Evolutionary conservation across 1,140 invertebrate genomes (phyloP), one percentile per base, ranked within the genome.

Genomic region (Dysdera silvatica): DNA sequence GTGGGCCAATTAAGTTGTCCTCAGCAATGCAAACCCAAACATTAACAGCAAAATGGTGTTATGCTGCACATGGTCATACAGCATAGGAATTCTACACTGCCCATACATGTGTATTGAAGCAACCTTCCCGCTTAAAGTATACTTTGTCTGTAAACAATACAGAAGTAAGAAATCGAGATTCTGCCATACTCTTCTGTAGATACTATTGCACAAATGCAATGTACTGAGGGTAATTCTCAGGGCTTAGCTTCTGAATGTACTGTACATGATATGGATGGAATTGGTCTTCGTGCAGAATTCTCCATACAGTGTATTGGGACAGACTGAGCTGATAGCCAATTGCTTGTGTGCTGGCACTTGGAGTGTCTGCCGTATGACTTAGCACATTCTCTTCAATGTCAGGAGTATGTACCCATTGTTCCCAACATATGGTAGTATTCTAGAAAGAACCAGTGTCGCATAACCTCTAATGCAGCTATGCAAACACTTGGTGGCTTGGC

Each of bases 331-430:
- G 23, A n/a, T 47, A 10, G 12, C 1, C 43, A n/a, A 47, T 47
- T 23, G 20, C 43, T 2, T 1, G 43, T n/a, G 43, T 47, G 20
- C 43, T 47, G 12, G 20, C 10, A 47, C 35, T 37, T 2, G 20
- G 2, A 47, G 12, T 47, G 43, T 23, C 43, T 47, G 43, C 2
- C 23, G 43, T 20, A 23, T 37, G 35, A 37, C 2, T n/a, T 37
- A 37, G n/a, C 35, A 47, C 43, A 47, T 47, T 47, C 43, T 47
- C 43, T 47, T 47, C 43, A 2, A n/a, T 47, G 43, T 47, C 43
- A n/a, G 43, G 35, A 8, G 35, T 37, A n/a, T n/a, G n/a, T n/a
- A n/a, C n/a, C n/a, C 35, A 8, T 10, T n/a, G 35, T n/a, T 37
- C 35, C n/a, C 35, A n/a, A 37, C n/a, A 10, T n/a, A 37, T 37